Evolutionary conservation across 1,140 invertebrate genomes (phyloP).

Genomic region (Drosophila auraria): DNA sequence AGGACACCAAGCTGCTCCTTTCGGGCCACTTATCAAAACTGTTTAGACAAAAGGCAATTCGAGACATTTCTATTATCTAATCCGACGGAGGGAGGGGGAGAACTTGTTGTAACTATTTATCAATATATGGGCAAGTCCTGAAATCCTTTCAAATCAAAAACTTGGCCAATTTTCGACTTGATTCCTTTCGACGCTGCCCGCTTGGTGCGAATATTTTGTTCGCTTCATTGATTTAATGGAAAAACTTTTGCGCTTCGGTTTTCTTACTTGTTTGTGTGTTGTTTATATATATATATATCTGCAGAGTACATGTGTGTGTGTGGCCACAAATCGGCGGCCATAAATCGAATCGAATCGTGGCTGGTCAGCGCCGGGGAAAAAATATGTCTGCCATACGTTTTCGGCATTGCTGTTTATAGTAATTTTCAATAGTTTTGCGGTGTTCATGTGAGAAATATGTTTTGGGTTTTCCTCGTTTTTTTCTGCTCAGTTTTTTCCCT

Average conservation of each 20-base stretch:
- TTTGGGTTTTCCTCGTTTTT: conserved; percentile 21
- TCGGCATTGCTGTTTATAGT: conserved; percentile 66
- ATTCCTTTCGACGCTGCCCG: conserved; percentile 51
- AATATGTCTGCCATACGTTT: conserved; percentile 53
- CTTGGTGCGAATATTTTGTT: conserved; percentile 74
- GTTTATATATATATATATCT: conserved; percentile 12
- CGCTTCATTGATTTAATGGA: conserved; percentile 83
- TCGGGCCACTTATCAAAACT: conserved; percentile 5
- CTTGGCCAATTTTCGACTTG: conserved; percentile 52
- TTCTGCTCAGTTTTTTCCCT: not conserved
- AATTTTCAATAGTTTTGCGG: conserved; percentile 80
- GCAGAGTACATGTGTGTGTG: not conserved
- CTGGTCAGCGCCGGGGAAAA: conserved; percentile 49
- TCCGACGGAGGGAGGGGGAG: not conserved
- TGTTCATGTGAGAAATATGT: conserved; percentile 74
- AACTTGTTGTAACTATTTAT: conserved; percentile 17
- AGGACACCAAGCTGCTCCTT: no score
- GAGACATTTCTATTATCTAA: conserved; percentile 26
- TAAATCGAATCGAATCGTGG: conserved; percentile 62
- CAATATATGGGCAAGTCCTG: conserved; percentile 9
- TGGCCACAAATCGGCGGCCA: conserved; percentile 62
- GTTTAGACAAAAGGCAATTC: conserved; percentile 13
- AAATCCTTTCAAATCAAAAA: conserved; percentile 51
- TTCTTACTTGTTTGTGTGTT: conserved; percentile 46
- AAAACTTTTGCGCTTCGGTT: conserved; percentile 68